These are phyloP conservation scores for Delia radicum DNA, from an alignment of 1,140 invertebrate genomes.

Conservation along the genomic window DNA sequence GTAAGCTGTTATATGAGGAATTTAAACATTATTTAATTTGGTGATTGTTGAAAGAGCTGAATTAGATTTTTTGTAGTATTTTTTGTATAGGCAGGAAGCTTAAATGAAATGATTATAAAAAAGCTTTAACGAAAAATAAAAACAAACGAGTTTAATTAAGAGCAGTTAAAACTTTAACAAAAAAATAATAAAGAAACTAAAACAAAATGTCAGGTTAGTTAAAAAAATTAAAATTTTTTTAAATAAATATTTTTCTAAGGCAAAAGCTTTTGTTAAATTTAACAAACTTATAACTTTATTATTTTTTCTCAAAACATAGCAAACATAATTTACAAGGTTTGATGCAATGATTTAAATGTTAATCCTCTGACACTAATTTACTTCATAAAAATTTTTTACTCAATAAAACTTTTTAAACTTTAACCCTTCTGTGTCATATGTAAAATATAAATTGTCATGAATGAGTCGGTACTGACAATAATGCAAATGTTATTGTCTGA, in stretches of 20 bases:
- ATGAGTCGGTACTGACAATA: too few species aligned
- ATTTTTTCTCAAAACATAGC: neutral
- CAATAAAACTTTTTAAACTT: too few species aligned
- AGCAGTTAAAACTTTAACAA: neutral
- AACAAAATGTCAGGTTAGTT: neutral
- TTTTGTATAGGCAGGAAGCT: constrained; percentile 2
- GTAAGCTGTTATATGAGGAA: constrained; percentile 42
- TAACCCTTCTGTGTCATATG: too few species aligned
- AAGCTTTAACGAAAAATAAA: neutral
- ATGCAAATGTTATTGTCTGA: too few species aligned
- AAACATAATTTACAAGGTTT: neutral
- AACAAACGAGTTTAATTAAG: neutral
- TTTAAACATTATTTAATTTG: constrained; percentile 47
- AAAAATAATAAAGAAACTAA: neutral
- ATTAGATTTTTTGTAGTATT: constrained; percentile 37
- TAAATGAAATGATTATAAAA: constrained; percentile 2
- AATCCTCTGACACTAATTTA: neutral
- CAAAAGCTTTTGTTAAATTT: neutral
- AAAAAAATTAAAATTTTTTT: neutral
- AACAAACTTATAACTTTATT: neutral
- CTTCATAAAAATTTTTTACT: too few species aligned
- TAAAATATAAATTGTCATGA: too few species aligned
- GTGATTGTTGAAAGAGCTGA: constrained; percentile 56
- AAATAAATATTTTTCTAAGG: neutral
- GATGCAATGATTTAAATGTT: neutral